A percentile compares a stretch with the other conserved stretches of the same genome.
Conservation (phyloP, 1,140 invertebrate species). For the Pachyrhynchus sulphureomaculatus region DNA sequence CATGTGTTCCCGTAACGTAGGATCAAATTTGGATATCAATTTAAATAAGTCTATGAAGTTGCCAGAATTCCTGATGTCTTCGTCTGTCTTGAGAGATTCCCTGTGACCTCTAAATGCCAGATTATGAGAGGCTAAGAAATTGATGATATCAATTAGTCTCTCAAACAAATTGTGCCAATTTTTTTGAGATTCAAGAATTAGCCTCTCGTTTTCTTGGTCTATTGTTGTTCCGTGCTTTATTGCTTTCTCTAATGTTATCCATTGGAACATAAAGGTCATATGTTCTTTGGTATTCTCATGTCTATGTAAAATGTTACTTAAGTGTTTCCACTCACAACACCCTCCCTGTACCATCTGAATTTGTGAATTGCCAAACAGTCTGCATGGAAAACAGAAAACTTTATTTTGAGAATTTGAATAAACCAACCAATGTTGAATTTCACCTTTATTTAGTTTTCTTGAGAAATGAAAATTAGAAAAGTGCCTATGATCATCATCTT, state of each 20-base stretch:
- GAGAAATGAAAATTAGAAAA: slow-evolving; percentile 41
- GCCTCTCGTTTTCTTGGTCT: slow-evolving; percentile 41
- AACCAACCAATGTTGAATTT: slow-evolving; percentile 41
- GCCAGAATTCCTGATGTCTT: slow-evolving; percentile 26
- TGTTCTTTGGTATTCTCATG: slow-evolving; percentile 43
- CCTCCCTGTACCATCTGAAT: slow-evolving; percentile 41
- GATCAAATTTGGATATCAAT: slow-evolving; percentile 33
- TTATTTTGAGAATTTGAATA: slow-evolving; percentile 40
- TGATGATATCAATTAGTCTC: slow-evolving; percentile 42
- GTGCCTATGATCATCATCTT: slow-evolving; percentile 36
- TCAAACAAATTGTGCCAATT: slow-evolving; percentile 42
- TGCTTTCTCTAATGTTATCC: slow-evolving; percentile 39
- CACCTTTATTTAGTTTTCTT: slow-evolving; percentile 40
- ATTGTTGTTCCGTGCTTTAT: slow-evolving; percentile 43
- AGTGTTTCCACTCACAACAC: slow-evolving; percentile 46
- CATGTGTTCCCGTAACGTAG: slow-evolving; percentile 34
- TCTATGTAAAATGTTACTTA: slow-evolving; percentile 40
- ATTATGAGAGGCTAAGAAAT: slow-evolving; percentile 45
- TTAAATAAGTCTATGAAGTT: slow-evolving; percentile 42
- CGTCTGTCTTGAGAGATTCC: slow-evolving; percentile 30
- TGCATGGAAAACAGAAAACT: slow-evolving; percentile 42
- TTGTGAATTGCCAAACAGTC: slow-evolving; percentile 42
- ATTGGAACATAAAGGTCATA: slow-evolving; percentile 39
- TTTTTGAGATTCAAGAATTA: slow-evolving; percentile 40
- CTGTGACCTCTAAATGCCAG: slow-evolving; percentile 36